Conservation (phyloP, 2,113 vertebrate species). For the Galeopterus variegatus region DNA sequence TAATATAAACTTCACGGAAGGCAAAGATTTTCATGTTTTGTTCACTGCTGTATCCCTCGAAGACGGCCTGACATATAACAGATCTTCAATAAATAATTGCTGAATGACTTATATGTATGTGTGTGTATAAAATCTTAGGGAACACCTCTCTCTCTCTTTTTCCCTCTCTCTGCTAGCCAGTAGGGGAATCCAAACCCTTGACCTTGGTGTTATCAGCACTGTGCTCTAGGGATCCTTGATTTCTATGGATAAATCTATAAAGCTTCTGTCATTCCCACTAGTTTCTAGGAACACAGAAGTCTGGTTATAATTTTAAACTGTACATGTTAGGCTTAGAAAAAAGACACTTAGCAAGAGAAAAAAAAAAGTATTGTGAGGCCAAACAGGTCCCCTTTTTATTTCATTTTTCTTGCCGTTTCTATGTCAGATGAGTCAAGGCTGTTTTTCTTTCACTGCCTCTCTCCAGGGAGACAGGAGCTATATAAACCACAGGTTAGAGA, state of each 20-base stretch:
- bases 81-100: not conserved
- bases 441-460: not conserved
- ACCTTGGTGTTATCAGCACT: too few species aligned
- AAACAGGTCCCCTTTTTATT: not conserved
- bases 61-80: not conserved
- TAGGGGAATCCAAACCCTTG: too few species aligned
- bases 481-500: not conserved
- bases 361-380: not conserved
- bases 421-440: not conserved
- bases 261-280: not conserved
- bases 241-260: not conserved
- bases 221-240: not conserved
- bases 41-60: not conserved
- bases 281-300: not conserved
- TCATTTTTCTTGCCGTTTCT: slow-evolving; percentile 46
- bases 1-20: not conserved
- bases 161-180: too few species aligned
- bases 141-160: too few species aligned
- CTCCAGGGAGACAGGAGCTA: not conserved
- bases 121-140: too few species aligned
- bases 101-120: not conserved
- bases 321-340: slow-evolving; percentile 21
- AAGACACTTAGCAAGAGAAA: not conserved
- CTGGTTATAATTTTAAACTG: not conserved
- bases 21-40: not conserved